Evolutionary conservation across 2,113 vertebrate species (phyloP).

Genomic region (Lampris megalopsis): DNA sequence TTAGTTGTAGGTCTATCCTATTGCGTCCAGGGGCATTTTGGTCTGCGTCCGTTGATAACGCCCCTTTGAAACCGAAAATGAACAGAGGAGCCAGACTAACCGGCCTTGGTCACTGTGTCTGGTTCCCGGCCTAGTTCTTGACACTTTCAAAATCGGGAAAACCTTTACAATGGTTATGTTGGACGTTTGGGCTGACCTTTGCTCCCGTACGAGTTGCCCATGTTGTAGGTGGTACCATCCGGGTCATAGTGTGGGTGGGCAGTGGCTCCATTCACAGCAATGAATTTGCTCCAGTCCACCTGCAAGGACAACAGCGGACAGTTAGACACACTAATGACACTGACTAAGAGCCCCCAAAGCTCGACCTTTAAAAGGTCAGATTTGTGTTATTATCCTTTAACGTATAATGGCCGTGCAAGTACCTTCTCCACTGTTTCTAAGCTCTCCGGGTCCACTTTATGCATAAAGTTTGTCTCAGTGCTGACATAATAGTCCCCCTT

Average conservation of each 20-base stretch:
- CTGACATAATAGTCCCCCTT: conserved; percentile 93
- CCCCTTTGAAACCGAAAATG: too few species aligned
- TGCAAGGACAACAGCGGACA: conserved; percentile 59
- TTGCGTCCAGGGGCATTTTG: too few species aligned
- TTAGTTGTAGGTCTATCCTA: too few species aligned
- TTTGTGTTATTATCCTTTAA: neutral
- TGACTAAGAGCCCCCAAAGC: neutral
- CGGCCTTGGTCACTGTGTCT: too few species aligned
- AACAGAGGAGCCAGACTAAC: too few species aligned
- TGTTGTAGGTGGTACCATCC: conserved; percentile 93
- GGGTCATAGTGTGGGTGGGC: conserved; percentile 94
- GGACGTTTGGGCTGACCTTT: conserved; percentile 76
- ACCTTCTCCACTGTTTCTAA: conserved; percentile 90
- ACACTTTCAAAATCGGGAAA: neutral
- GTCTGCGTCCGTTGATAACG: too few species aligned
- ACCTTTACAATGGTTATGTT: neutral
- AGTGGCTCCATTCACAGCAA: conserved; percentile 94
- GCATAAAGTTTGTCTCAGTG: conserved; percentile 89
- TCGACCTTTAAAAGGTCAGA: too few species aligned
- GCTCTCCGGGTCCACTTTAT: conserved; percentile 88
- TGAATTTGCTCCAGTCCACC: conserved; percentile 94
- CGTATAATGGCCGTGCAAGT: conserved; percentile 21
- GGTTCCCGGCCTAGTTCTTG: too few species aligned
- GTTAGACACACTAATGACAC: neutral
- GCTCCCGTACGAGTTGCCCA: conserved; percentile 92